Percentiles rank a stretch among this genome's conserved stretches.
Conservation (phyloP, 2,888 invertebrate species). For the Arctia plantaginis region DNA sequence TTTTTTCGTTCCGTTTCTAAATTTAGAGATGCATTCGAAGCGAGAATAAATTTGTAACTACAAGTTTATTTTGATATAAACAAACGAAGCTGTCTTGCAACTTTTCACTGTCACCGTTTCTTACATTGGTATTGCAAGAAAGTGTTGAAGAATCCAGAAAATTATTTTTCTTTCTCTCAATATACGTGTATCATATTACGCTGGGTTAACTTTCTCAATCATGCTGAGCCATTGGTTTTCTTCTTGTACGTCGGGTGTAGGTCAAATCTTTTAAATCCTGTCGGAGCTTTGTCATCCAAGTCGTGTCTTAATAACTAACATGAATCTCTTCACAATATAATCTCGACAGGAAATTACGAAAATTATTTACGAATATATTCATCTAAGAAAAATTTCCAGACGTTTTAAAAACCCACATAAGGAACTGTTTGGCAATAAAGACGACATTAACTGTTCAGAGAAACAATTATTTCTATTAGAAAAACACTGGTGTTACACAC, state of each 20-base stretch:
- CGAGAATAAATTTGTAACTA: conserved; percentile 49
- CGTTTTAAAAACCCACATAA: conserved; percentile 4
- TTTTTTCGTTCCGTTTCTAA: conserved; percentile 58
- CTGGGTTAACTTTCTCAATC: not conserved
- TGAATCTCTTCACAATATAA: not conserved
- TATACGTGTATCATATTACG: not conserved
- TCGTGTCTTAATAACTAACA: not conserved
- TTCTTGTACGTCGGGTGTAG: not conserved
- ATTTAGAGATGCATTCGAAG: conserved; percentile 61
- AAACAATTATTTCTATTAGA: conserved; percentile 1
- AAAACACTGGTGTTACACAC: not conserved
- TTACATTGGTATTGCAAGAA: not conserved
- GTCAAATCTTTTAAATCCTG: not conserved
- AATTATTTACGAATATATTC: not conserved
- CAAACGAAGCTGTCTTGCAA: not conserved
- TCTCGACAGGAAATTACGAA: not conserved
- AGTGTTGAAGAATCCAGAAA: not conserved
- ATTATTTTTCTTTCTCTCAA: not conserved
- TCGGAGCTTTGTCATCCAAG: too few relatives aligned
- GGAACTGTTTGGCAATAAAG: conserved; percentile 13
- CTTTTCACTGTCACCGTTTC: conserved; percentile 29
- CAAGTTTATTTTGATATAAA: conserved; percentile 22
- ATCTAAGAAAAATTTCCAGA: not conserved
- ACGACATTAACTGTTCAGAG: not conserved
- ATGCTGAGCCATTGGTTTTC: not conserved